Evolutionary conservation across 2,797 vertebrate species (phyloP).

Genomic region (Heteromormyrus szaboi): DNA sequence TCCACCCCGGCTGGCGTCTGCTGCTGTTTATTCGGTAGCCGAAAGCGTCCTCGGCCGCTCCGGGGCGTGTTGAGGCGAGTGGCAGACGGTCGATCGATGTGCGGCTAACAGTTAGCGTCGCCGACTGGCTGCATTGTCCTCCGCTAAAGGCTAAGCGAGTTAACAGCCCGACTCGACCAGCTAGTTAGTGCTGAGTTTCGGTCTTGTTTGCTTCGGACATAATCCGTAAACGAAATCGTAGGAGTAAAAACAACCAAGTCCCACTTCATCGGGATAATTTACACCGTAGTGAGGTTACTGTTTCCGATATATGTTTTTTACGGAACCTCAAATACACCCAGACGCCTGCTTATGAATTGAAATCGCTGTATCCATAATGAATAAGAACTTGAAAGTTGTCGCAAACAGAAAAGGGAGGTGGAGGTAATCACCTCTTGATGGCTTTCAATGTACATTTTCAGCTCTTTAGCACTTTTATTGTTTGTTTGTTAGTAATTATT

Average conservation of each 20-base stretch:
- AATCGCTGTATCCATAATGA: background rate
- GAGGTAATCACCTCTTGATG: background rate
- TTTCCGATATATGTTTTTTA: background rate
- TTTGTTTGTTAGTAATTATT: background rate
- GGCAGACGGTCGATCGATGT: background rate
- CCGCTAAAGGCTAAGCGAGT: background rate
- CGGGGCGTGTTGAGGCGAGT: background rate
- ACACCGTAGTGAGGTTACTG: background rate
- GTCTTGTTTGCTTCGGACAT: background rate
- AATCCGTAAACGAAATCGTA: background rate
- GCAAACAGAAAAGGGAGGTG: background rate
- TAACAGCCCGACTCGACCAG: background rate
- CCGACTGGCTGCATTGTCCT: conserved; percentile 11
- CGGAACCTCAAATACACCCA: background rate
- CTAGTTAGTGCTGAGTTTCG: background rate
- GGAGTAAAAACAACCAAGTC: background rate
- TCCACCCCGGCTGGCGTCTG: background rate
- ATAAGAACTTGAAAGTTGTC: background rate
- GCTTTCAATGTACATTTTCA: background rate
- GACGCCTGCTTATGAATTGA: background rate
- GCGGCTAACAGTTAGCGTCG: conserved; percentile 4
- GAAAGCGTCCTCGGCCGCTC: background rate
- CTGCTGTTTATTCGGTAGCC: background rate
- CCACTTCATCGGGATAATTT: background rate
- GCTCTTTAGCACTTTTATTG: background rate